Evolutionary conservation across 1,140 invertebrate species (phyloP).

Genomic region (Anastrepha ludens): DNA sequence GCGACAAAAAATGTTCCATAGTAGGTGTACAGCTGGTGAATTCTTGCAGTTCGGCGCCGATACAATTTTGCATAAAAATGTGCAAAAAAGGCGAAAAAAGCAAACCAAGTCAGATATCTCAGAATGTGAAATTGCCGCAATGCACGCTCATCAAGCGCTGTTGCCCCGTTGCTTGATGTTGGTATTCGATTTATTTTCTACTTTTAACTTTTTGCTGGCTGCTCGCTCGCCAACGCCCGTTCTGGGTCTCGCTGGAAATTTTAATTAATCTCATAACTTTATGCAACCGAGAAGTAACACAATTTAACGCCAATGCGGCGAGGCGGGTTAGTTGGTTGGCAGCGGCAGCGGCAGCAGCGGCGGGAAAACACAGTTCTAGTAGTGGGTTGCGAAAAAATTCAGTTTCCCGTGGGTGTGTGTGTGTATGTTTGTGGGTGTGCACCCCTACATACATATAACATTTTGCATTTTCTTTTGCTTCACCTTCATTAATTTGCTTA

Average conservation of each 20-base stretch:
- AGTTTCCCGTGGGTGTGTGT: background rate
- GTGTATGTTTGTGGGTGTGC: background rate
- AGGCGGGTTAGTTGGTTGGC: background rate
- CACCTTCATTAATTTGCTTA: conserved; percentile 44
- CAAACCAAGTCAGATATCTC: background rate
- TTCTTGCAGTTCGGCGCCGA: conserved; percentile 37
- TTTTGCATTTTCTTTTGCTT: conserved; percentile 7
- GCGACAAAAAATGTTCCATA: background rate
- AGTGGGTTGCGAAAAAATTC: background rate
- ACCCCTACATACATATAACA: background rate
- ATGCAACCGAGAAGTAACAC: conserved; percentile 45
- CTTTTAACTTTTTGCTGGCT: background rate
- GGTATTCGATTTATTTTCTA: background rate
- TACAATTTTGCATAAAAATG: conserved; percentile 50
- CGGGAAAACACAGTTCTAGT: background rate
- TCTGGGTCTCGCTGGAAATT: conserved; percentile 26
- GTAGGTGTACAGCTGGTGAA: conserved; percentile 22
- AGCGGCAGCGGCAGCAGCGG: background rate
- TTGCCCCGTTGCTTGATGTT: background rate
- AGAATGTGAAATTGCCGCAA: conserved; percentile 15
- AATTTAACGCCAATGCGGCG: conserved; percentile 26
- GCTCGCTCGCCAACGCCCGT: conserved; percentile 38
- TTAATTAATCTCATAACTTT: conserved; percentile 53
- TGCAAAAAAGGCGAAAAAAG: background rate
- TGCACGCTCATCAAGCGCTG: conserved; percentile 20